Conservation (phyloP, 1,140 invertebrate species). For the Drosophila malerkotliana region DNA sequence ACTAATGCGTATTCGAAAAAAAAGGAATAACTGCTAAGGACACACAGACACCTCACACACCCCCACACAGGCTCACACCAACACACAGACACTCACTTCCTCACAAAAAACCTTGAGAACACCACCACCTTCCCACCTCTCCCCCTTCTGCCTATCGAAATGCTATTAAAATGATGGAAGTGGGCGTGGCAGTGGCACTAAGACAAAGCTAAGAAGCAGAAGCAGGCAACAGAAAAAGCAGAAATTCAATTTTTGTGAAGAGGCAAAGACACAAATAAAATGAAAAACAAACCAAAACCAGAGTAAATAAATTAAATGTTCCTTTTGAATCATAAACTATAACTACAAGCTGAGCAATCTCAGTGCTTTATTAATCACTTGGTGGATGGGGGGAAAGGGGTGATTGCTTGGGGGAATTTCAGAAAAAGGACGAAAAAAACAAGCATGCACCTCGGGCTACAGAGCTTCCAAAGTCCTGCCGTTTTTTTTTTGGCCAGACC, state of each 20-base stretch:
- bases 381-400: background rate
- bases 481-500: background rate
- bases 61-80: conserved; percentile 20
- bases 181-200: conserved; percentile 62
- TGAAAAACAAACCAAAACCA: conserved; percentile 45
- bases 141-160: conserved; percentile 3
- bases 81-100: conserved; percentile 11
- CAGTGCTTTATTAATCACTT: conserved; percentile 27
- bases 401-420: conserved; percentile 12
- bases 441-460: conserved; percentile 6
- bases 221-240: conserved; percentile 41
- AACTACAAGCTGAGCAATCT: conserved; percentile 43
- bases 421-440: background rate
- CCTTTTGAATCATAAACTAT: conserved; percentile 80
- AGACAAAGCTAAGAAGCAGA: conserved; percentile 38
- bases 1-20: conserved; percentile 49
- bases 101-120: background rate
- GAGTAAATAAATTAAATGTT: conserved; percentile 82
- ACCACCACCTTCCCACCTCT: background rate
- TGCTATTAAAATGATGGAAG: conserved; percentile 23
- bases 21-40: conserved; percentile 36
- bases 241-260: conserved; percentile 76
- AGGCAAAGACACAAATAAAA: conserved; percentile 22
- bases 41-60: conserved; percentile 9
- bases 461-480: background rate